A percentile compares a stretch with the other conserved stretches of the same genome.
Conservation (phyloP, 2,113 vertebrate species). For the Prionailurus viverrinus region DNA sequence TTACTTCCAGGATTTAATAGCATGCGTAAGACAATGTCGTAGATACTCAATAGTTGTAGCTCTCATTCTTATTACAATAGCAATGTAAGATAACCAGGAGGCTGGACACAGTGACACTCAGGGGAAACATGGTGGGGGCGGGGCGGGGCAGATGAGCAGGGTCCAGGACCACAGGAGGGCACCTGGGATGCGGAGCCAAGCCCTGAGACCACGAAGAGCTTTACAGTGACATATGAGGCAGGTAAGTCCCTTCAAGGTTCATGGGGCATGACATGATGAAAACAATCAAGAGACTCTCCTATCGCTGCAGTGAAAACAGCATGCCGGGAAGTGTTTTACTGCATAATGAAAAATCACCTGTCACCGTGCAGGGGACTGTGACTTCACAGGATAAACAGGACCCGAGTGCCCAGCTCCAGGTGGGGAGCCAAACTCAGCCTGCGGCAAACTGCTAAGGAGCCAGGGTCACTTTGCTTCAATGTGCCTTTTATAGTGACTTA, state of each 20-base stretch:
- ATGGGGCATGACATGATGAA: neutral
- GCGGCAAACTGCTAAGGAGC: neutral
- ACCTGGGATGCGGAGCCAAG: no score
- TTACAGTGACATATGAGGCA: neutral
- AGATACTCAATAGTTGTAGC: neutral
- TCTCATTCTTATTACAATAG: neutral
- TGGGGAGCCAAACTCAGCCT: neutral
- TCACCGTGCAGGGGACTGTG: neutral
- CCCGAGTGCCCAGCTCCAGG: neutral
- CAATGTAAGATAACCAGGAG: neutral
- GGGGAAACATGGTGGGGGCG: fast-evolving
- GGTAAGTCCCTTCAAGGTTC: neutral
- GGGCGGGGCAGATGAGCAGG: fast-evolving
- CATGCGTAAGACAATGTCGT: neutral
- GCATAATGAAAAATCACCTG: neutral
- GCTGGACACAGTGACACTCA: neutral
- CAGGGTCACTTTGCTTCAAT: neutral
- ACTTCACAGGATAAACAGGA: neutral
- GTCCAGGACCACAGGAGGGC: neutral
- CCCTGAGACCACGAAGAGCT: neutral
- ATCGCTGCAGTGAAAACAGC: neutral
- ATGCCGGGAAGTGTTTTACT: neutral
- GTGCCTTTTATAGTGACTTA: neutral
- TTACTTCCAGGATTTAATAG: neutral
- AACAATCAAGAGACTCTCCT: neutral